phyloP scores from a whole-genome alignment of 1,140 invertebrate species.

The Trichonephila inaurata region DNA sequence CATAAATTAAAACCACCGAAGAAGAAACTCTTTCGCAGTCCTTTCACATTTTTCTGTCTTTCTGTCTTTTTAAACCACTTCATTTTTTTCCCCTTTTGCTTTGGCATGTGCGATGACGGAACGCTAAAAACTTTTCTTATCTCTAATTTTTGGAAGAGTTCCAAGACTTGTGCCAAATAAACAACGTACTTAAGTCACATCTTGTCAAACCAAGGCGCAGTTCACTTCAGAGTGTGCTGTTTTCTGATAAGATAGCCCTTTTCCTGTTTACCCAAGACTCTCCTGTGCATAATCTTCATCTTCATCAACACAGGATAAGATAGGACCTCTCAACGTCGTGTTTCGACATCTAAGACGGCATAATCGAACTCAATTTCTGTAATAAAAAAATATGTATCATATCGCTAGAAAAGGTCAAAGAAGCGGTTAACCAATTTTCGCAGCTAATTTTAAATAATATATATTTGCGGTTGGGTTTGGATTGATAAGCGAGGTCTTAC shows the following conservation, averaged over 20 bases:
- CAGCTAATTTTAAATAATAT: conserved; percentile 29
- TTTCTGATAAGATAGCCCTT: conserved; percentile 5
- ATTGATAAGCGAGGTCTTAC: not conserved
- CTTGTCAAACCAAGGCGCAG: conserved; percentile 10
- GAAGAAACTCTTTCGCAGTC: not conserved
- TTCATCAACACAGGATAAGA: conserved; percentile 3
- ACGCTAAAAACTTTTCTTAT: not conserved
- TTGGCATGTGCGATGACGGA: not conserved
- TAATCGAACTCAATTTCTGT: not conserved
- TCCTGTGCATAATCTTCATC: not conserved
- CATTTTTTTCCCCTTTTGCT: not conserved
- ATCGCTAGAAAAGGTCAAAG: not conserved
- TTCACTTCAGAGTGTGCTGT: not conserved
- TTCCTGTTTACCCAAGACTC: not conserved
- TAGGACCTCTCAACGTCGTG: not conserved
- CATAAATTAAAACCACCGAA: not conserved
- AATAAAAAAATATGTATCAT: not conserved
- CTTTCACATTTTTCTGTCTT: not conserved
- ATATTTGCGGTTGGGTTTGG: too few species aligned
- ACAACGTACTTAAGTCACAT: conserved; percentile 16
- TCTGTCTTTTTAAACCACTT: not conserved
- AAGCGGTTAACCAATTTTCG: not conserved
- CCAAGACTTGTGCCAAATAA: conserved; percentile 40
- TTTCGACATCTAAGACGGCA: conserved; percentile 12
- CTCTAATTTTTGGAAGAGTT: not conserved